A percentile compares a stretch with the other conserved stretches of the same genome.
These are phyloP conservation scores for Apodemia mormo DNA, from an alignment of 2,888 invertebrate species.

Conservation along the genomic window DNA sequence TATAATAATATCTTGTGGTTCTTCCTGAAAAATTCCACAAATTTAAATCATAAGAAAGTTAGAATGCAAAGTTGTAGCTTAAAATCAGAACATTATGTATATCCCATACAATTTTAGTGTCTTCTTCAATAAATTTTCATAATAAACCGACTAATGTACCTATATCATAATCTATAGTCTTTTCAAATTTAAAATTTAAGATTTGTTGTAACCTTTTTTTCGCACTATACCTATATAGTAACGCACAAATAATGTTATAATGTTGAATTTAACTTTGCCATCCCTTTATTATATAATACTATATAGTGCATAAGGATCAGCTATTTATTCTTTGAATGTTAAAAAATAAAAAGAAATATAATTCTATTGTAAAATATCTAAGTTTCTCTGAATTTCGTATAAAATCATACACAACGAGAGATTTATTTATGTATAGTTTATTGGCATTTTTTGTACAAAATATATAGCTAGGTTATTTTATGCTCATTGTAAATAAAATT, in stretches of 20 bases:
- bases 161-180: too few species aligned
- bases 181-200: not conserved
- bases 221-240: not conserved
- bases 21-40: too few species aligned
- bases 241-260: constrained; percentile 8
- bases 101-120: too few species aligned
- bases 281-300: not conserved
- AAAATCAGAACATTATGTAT: too few species aligned
- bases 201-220: not conserved
- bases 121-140: too few species aligned
- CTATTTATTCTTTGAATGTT: not conserved
- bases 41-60: too few species aligned
- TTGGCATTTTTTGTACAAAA: constrained; percentile 55
- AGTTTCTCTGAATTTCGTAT: constrained; percentile 18
- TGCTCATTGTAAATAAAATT: constrained; percentile 53
- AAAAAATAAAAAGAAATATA: not conserved
- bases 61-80: too few species aligned
- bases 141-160: too few species aligned
- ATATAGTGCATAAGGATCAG: not conserved
- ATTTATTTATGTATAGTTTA: constrained; percentile 36
- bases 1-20: too few species aligned
- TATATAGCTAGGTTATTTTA: constrained; percentile 43
- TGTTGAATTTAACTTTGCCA: not conserved
- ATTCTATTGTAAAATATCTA: not conserved
- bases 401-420: constrained; percentile 28